These are phyloP conservation scores for Chesias legatella DNA, from an alignment of 2,888 invertebrate species.

Conservation along the genomic window DNA sequence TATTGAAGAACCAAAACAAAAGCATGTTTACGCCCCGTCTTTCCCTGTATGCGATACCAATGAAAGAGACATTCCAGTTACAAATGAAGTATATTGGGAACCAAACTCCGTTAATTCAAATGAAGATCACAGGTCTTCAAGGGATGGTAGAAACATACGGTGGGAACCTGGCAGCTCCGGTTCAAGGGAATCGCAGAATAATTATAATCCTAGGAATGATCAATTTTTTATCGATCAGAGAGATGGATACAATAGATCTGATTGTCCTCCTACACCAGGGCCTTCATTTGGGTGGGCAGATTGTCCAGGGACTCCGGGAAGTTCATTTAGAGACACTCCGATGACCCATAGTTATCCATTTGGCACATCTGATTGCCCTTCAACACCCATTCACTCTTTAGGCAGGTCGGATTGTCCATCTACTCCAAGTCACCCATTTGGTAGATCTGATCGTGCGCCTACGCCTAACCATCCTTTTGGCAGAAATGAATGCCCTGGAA, in stretches of 20 bases:
- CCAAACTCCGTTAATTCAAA: slow-evolving; percentile 8
- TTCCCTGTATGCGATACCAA: slow-evolving; percentile 38
- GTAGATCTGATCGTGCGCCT: slow-evolving; percentile 31
- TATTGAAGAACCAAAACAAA: slow-evolving; percentile 41
- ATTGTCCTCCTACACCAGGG: slow-evolving; percentile 38
- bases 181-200: slow-evolving; percentile 9
- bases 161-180: slow-evolving; percentile 14
- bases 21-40: slow-evolving; percentile 62
- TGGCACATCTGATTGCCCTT: slow-evolving; percentile 33
- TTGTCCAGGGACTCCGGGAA: slow-evolving; percentile 41
- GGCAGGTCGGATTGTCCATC: slow-evolving; percentile 31
- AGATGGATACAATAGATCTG: slow-evolving; percentile 33
- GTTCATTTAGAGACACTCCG: slow-evolving; percentile 48
- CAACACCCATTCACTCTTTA: slow-evolving; percentile 32
- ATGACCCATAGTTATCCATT: slow-evolving; percentile 45
- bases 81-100: slow-evolving; percentile 37
- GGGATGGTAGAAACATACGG: slow-evolving; percentile 16
- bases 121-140: slow-evolving; percentile 9
- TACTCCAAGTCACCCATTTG: slow-evolving; percentile 35
- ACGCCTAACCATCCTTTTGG: slow-evolving; percentile 38
- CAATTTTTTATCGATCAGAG: slow-evolving; percentile 35
- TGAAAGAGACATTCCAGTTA: slow-evolving; percentile 37
- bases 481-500: slow-evolving; percentile 22
- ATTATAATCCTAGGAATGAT: slow-evolving; percentile 33
- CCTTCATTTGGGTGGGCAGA: slow-evolving; percentile 46